Evolutionary conservation across 2,113 vertebrate species (phyloP).

Genomic region (Noturus placidus): DNA sequence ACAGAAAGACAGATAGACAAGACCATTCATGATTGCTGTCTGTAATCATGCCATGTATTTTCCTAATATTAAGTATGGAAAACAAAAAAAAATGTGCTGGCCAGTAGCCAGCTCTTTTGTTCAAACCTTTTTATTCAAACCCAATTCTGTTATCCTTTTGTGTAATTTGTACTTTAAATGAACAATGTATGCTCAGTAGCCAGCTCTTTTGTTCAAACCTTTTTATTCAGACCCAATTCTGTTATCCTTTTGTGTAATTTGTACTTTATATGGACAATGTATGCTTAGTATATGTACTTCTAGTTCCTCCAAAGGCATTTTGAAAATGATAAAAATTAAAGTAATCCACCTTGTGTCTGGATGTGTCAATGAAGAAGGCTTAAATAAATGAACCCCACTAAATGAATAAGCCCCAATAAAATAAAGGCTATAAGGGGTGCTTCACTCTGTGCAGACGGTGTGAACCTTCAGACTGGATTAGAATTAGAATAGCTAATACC

Average conservation of each 20-base stretch:
- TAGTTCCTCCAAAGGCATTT: neutral
- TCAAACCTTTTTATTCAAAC: no score
- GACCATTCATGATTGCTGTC: neutral
- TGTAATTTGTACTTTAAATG: neutral
- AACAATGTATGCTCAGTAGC: neutral
- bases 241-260: neutral
- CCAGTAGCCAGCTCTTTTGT: neutral
- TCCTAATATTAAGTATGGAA: neutral
- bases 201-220: neutral
- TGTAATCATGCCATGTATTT: neutral
- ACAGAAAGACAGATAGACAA: neutral
- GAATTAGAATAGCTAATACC: no score
- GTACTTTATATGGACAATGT: neutral
- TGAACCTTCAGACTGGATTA: neutral
- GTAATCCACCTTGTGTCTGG: neutral
- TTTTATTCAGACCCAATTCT: neutral
- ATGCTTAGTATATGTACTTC: neutral
- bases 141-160: neutral
- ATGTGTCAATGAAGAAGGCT: neutral
- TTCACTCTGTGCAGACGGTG: neutral
- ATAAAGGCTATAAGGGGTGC: neutral
- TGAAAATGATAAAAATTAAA: neutral
- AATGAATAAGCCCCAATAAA: neutral
- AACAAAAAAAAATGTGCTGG: neutral
- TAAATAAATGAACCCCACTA: neutral